Evolutionary conservation across 2,113 vertebrate genomes (phyloP), one percentile per base, ranked within the genome.

Genomic region (Engystomops pustulosus): DNA sequence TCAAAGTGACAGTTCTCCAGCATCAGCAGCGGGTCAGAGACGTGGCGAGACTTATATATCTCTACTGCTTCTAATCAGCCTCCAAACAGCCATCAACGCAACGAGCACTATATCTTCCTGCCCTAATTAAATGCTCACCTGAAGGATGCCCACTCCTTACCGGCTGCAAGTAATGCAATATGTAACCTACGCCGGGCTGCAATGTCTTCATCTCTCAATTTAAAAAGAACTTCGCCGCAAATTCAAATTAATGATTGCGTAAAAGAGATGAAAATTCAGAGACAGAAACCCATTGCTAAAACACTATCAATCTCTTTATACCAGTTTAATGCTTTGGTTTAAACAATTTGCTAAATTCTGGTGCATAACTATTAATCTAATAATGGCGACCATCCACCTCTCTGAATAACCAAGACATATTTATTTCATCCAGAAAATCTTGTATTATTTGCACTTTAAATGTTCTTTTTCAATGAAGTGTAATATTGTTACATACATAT

Each of bases 1-100:
- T 85, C 75, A 85, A 79, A 58, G 74, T 85, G 83, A 85, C 74
- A 85, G 67, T 85, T 85, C 55, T 79, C 60, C 71, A 10, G 83
- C 74, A 70, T 85, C 75, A 85, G 83, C 72, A 84, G 74, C 82
- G 38, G 82, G 82, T 76, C 45, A 78, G 27, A 70, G 44, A 25
- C 60, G 10, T 17, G 65, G 45, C 72, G 49, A 67, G 74, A 70
- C 47, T 58, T 79, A 84, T 85, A 70, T 69, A 65, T 79, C 47
- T 25, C 41, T 58, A 58, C 75, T 45, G 83, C 72, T 77, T 44
- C 74, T 79, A 85, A 85, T 85, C 83, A 78, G 62, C 62, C 83
- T 69, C 83, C 30, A 44, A 79, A 70, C 83, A 70, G 83, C 75
- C 34, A 79, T 85, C 83, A 84, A 58, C 0, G 58, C 32, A 5